Conservation (phyloP, 23 tunicate genomes). For the Halocynthia aurantium region DNA sequence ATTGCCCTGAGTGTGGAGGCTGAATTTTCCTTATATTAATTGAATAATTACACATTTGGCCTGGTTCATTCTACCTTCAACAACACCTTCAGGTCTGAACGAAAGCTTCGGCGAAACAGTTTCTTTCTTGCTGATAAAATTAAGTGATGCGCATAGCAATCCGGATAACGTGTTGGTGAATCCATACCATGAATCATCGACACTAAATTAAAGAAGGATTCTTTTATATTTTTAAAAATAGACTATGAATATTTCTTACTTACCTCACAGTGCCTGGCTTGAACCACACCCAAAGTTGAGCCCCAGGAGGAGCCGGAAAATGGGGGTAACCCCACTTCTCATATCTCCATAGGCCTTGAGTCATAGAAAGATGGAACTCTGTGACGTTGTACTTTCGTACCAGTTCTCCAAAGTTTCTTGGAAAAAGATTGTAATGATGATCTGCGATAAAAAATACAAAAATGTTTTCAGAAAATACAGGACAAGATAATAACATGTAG, state of each 20-base stretch:
- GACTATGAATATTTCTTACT: background rate
- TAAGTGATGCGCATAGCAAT: constrained; percentile 52
- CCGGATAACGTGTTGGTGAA: constrained; percentile 79
- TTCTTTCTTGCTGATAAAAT: constrained; percentile 46
- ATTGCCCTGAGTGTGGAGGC: no score
- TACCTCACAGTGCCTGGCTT: constrained; percentile 30
- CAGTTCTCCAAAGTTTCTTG: constrained; percentile 63
- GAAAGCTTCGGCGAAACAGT: constrained; percentile 53
- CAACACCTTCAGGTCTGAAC: constrained; percentile 49
- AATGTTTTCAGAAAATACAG: no score
- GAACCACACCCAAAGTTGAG: constrained; percentile 91
- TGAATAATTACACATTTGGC: no score
- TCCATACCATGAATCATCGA: constrained; percentile 73
- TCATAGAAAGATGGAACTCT: constrained; percentile 79
- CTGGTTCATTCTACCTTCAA: constrained; percentile 5
- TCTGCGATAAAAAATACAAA: background rate
- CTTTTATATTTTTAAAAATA: background rate
- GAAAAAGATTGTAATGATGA: constrained; percentile 71
- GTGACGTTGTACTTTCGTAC: constrained; percentile 57
- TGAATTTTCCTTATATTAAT: no score
- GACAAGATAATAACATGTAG: no score
- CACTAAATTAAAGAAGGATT: constrained; percentile 12
- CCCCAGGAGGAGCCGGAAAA: constrained; percentile 77
- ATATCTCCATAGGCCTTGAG: constrained; percentile 84
- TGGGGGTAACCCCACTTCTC: constrained; percentile 59